Conservation (phyloP, 2,113 vertebrate species). For the Crotalus helleri region DNA sequence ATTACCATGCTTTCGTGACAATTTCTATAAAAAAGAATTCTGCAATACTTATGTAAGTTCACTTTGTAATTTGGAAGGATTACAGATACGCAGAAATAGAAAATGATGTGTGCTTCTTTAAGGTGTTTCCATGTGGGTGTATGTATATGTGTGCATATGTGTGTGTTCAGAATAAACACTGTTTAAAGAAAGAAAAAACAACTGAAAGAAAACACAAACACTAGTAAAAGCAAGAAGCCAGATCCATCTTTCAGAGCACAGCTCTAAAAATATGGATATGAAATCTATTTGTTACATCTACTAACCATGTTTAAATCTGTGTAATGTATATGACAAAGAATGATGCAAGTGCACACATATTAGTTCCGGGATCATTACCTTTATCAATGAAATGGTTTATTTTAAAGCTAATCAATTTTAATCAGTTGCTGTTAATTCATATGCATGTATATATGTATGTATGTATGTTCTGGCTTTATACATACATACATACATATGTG, state of each 20-base stretch:
- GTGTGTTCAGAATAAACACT: background rate
- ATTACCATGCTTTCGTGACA: background rate
- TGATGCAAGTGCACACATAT: background rate
- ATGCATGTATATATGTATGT: background rate
- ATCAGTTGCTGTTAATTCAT: background rate
- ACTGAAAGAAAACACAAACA: background rate
- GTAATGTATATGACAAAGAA: background rate
- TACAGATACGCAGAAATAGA: background rate
- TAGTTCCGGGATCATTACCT: background rate
- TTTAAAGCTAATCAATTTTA: background rate
- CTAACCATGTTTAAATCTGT: background rate
- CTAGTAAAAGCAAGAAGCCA: background rate
- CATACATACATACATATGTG: no score
- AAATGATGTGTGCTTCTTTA: background rate
- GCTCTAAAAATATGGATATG: background rate
- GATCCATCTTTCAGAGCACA: background rate
- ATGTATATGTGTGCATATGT: background rate
- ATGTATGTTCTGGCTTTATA: background rate
- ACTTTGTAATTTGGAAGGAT: background rate
- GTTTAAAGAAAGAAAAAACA: background rate
- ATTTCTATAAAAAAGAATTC: background rate
- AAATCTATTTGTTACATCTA: background rate
- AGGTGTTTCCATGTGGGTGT: background rate
- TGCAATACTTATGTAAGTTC: background rate
- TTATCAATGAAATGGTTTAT: background rate